These are phyloP conservation scores for Epinotia nisella DNA, from an alignment of 2,888 invertebrate genomes.

Conservation along the genomic window DNA sequence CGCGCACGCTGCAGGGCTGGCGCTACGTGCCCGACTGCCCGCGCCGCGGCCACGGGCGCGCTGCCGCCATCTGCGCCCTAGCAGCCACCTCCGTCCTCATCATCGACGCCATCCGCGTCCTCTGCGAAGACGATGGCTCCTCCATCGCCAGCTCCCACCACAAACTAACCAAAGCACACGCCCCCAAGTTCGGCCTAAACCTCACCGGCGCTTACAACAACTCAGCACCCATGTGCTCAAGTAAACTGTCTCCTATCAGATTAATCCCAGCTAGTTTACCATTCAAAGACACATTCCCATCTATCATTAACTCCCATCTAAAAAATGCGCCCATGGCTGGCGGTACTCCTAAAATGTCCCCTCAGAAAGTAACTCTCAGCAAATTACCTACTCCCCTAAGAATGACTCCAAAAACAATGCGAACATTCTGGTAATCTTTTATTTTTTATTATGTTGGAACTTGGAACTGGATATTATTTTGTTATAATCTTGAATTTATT, in stretches of 20 bases:
- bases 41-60: conserved; percentile 62
- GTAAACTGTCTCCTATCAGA: neutral
- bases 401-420: conserved; percentile 7
- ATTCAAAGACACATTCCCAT: neutral
- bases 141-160: neutral
- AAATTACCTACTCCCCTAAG: conserved; percentile 12
- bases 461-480: neutral
- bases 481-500: neutral
- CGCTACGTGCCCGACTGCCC: conserved; percentile 60
- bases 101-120: conserved; percentile 26
- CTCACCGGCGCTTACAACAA: neutral
- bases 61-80: conserved; percentile 67
- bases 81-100: conserved; percentile 50
- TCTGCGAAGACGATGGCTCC: conserved; percentile 16
- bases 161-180: neutral
- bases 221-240: neutral
- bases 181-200: conserved; percentile 5
- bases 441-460: neutral
- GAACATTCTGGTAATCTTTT: conserved; percentile 7
- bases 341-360: conserved; percentile 17
- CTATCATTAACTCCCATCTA: neutral
- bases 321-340: neutral
- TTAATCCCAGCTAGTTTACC: conserved; percentile 6
- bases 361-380: conserved; percentile 3
- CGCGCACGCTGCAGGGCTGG: conserved; percentile 69